Percentiles rank a stretch among this genome's conserved stretches.
Conservation (phyloP, 2,888 invertebrate genomes). For the Pterostichus madidus region DNA sequence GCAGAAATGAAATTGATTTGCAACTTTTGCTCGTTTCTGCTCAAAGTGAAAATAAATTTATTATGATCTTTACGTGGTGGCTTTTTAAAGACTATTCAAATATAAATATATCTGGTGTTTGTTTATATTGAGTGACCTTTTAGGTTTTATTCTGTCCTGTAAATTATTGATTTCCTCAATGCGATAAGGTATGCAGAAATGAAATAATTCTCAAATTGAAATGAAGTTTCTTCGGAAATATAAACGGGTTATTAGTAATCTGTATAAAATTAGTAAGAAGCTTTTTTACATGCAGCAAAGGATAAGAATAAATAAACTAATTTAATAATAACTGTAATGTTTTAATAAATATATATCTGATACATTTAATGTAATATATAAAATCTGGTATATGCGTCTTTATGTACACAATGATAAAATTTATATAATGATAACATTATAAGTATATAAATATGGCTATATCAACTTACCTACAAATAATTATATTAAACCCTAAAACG, state of each 20-base stretch:
- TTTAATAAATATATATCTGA: conserved; percentile 54
- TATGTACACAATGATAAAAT: conserved; percentile 52
- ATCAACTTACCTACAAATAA: conserved; percentile 49
- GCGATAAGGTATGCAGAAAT: conserved; percentile 2
- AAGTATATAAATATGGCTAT: conserved; percentile 52
- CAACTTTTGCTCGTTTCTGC: conserved; percentile 22
- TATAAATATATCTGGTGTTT: too few species aligned
- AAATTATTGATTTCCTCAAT: background rate
- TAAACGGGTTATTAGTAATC: conserved; percentile 26
- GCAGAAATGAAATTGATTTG: conserved; percentile 62
- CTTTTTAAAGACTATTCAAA: too few species aligned
- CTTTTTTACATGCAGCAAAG: conserved; percentile 42
- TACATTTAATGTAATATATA: conserved; percentile 48
- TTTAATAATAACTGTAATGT: conserved; percentile 18
- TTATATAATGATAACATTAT: conserved; percentile 46
- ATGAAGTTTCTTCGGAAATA: background rate
- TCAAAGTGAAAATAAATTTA: too few species aligned
- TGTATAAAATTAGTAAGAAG: conserved; percentile 47
- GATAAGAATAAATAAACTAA: conserved; percentile 42
- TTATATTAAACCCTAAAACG: conserved; percentile 40
- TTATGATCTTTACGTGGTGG: background rate
- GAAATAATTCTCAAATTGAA: conserved; percentile 10
- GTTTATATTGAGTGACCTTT: too few species aligned
- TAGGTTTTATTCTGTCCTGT: background rate
- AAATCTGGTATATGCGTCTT: conserved; percentile 38